Evolutionary conservation across 2,797 vertebrate genomes (phyloP), one percentile per base, ranked within the genome.

Genomic region (Okamejei kenojei): DNA sequence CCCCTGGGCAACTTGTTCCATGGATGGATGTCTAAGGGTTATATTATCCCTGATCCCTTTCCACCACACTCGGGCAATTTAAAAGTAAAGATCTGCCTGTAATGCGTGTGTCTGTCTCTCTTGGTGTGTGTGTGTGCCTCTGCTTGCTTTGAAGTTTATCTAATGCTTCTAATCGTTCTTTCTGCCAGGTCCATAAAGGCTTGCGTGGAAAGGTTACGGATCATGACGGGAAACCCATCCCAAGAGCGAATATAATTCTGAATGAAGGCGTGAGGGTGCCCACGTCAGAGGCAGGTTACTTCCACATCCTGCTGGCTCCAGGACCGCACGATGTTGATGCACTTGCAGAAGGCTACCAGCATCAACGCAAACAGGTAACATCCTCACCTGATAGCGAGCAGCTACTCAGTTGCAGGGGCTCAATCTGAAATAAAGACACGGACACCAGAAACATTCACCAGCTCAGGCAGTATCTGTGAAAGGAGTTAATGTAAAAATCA

Each of bases 181-280:
- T 35, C 8, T 35, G 96, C 63, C 95, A 99, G 98, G 98, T 98
- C 93, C 98, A 99, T 93, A 99, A 99, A 95, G 99, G 99, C n/a
- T 96, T 99, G 93, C 97, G 97, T 81, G 98, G 98, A 0, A 94
- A 98, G 93, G 98, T 99, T 93, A 97, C 96, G 95, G 99, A 99
- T 95, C 98, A 96, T 95, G 98, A 95, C 74, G 98, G 98, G 93
- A 99, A 98, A 94, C 96, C 98, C 2, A 96, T 99, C 77, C 96
- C 96, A 76, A 98, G 98, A 86, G 98, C 98, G 0, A 95, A 97
- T 94, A 97, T 99, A 77, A 95, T 99, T 9, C 94, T 99, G 93
- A 98, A 98, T 19, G 97, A 97, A 79, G 96, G 97, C 17, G 95
- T 98, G 93, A 97, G 96, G 93, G 96, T 99, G 10, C 96, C 95